A percentile compares a stretch with the other conserved stretches of the same genome.
Evolutionary conservation across 1,140 invertebrate species (phyloP).

Genomic region (Hyles euphorbiae): DNA sequence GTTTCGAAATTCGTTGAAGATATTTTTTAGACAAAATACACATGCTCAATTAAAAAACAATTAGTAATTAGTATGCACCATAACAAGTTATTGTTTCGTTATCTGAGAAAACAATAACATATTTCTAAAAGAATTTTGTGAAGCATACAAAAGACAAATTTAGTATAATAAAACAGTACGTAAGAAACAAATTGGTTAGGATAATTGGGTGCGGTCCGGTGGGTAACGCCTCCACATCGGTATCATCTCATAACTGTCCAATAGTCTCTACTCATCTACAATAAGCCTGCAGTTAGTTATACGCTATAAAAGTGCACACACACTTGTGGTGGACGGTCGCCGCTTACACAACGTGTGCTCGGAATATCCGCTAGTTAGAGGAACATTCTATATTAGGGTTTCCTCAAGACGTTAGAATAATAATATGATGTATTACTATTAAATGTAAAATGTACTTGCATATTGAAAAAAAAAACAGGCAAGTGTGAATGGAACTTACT

Average conservation of each 20-base stretch:
- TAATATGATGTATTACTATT: too few relatives aligned
- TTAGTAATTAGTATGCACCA: too few relatives aligned
- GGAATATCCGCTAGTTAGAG: background rate
- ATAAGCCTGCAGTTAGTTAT: constrained; percentile 27
- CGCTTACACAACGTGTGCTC: background rate
- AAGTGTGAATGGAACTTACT: too few relatives aligned
- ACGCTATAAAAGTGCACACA: constrained; percentile 19
- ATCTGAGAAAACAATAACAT: background rate
- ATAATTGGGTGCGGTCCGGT: constrained; percentile 12
- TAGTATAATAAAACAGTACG: background rate
- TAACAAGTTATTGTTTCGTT: too few relatives aligned
- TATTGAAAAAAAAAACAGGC: too few relatives aligned
- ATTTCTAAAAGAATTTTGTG: background rate
- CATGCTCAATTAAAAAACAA: too few relatives aligned
- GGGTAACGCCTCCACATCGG: constrained; percentile 11
- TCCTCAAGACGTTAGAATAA: too few relatives aligned
- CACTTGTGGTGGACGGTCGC: background rate
- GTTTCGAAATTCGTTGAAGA: too few relatives aligned
- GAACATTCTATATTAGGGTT: background rate
- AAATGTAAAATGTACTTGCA: too few relatives aligned
- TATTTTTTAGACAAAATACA: too few relatives aligned
- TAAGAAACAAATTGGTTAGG: background rate
- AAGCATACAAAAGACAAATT: too few relatives aligned
- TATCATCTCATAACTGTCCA: constrained; percentile 16
- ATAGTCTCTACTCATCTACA: constrained; percentile 25